phyloP scores from a whole-genome alignment of 1,140 invertebrate species.

The Scaptomyza graminum region DNA sequence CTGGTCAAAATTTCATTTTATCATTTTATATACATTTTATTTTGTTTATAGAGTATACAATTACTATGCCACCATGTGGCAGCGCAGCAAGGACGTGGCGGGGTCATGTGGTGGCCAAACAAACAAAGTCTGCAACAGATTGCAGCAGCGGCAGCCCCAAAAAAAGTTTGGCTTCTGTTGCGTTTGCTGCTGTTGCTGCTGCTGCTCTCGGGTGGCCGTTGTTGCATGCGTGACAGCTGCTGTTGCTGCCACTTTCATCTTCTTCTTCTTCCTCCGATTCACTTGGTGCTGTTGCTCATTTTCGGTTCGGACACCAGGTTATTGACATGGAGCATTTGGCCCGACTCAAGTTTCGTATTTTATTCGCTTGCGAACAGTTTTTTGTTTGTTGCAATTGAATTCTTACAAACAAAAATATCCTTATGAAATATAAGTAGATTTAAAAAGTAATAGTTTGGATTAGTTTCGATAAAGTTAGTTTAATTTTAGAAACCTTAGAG shows the following conservation, averaged over 20 bases:
- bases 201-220: conserved; percentile 14
- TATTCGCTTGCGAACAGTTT: conserved; percentile 7
- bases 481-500: background rate
- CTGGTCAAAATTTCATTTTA: background rate
- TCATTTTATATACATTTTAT: background rate
- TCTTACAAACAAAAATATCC: background rate
- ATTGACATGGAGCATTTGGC: conserved; percentile 52
- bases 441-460: background rate
- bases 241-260: conserved; percentile 30
- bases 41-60: conserved; percentile 25
- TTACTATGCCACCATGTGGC: conserved; percentile 10
- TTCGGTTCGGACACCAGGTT: conserved; percentile 39
- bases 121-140: conserved; percentile 64
- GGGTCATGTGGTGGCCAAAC: conserved; percentile 1
- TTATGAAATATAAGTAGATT: background rate
- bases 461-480: background rate
- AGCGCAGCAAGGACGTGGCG: conserved; percentile 14
- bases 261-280: conserved; percentile 5
- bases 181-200: background rate
- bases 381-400: conserved; percentile 2
- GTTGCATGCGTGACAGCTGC: conserved; percentile 60
- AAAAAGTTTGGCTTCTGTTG: conserved; percentile 49
- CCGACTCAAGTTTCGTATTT: conserved; percentile 16
- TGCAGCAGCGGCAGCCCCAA: conserved; percentile 36
- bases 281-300: conserved; percentile 24